Evolutionary conservation across 2,113 vertebrate genomes (phyloP).

Genomic region (Protobothrops flavoviridis): DNA sequence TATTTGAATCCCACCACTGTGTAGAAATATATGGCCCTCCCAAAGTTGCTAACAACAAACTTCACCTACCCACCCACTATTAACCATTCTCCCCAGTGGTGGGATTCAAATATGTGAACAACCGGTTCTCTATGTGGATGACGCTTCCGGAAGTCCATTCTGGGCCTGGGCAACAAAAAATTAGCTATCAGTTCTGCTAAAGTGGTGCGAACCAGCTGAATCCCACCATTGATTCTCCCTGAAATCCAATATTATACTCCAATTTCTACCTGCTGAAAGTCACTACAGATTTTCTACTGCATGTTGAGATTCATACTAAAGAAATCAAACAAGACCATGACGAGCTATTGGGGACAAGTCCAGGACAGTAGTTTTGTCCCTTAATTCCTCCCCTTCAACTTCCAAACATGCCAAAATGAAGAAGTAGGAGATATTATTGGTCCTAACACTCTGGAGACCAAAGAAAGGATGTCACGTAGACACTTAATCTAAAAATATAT

Average conservation of each 20-base stretch:
- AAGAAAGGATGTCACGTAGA: background rate
- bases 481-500: background rate
- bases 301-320: background rate
- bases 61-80: background rate
- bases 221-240: background rate
- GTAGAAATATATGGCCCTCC: background rate
- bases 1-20: too few species aligned
- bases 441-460: background rate
- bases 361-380: background rate
- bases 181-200: too few species aligned
- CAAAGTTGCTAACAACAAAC: background rate
- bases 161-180: too few species aligned
- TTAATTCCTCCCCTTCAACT: background rate
- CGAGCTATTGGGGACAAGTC: background rate
- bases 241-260: background rate
- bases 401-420: background rate
- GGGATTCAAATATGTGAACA: too few species aligned
- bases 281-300: background rate
- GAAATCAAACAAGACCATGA: background rate
- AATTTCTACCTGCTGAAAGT: background rate
- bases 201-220: too few species aligned
- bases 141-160: too few species aligned
- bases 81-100: background rate
- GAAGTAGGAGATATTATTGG: background rate
- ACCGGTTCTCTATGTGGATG: too few species aligned